phyloP scores from a whole-genome alignment of 92 coral and sea anemone species.

The Epizoanthus scotinus region DNA sequence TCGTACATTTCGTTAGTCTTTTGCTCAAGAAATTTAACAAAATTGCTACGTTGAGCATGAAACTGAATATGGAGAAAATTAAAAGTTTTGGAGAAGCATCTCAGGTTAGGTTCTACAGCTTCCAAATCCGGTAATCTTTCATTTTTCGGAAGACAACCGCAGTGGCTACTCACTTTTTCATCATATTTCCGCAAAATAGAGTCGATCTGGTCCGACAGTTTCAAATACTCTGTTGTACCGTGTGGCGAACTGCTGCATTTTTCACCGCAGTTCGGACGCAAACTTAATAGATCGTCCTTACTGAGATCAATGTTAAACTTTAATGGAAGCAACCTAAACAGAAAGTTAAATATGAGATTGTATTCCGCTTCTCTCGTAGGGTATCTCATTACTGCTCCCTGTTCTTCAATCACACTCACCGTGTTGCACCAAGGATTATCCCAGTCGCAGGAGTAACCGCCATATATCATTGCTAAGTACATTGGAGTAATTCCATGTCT shows the following conservation, averaged over 20 bases:
- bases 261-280: slow-evolving; percentile 6
- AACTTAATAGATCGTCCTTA: not conserved
- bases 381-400: slow-evolving; percentile 42
- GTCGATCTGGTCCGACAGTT: not conserved
- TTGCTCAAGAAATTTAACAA: not conserved
- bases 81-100: not conserved
- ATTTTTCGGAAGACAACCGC: not conserved
- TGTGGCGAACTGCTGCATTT: not conserved
- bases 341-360: slow-evolving; percentile 26
- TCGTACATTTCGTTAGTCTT: not conserved
- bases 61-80: slow-evolving; percentile 2
- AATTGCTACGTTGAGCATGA: not conserved
- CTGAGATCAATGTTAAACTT: slow-evolving; percentile 13
- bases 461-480: slow-evolving; percentile 61
- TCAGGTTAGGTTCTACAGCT: not conserved
- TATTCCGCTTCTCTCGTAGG: slow-evolving; percentile 50
- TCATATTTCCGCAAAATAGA: not conserved
- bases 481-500: slow-evolving; percentile 63
- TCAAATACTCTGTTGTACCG: not conserved
- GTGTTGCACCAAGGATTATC: slow-evolving; percentile 62
- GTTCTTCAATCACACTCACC: slow-evolving; percentile 19
- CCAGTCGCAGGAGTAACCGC: slow-evolving; percentile 14
- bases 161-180: not conserved
- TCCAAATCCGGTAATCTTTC: slow-evolving; percentile 3
- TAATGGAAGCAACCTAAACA: slow-evolving; percentile 19